Base-by-base conservation (phyloP, 2,888 invertebrate species). In the Sphaerophoria rueppellii region DNA sequence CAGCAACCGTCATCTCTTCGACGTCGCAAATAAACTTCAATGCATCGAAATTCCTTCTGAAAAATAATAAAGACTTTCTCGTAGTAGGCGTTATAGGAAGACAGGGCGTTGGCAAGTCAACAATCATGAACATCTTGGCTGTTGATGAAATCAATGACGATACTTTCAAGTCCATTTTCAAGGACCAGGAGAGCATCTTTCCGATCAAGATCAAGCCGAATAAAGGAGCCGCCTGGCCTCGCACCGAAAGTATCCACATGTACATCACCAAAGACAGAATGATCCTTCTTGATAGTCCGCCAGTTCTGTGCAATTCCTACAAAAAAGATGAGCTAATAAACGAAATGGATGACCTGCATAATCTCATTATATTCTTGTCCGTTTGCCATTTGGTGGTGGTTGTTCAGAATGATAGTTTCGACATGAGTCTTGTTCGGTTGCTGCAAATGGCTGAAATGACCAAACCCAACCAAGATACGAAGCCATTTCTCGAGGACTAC, bases 61-160 rank as follows among this genome's bases (percentile, higher is more conserved):
- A 91, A 76, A 87, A 86, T 6, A 95, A 95, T 88, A 95, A 95
- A 57, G 97, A 98, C 89, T 99, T 97, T 91, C 92, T 97, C 46
- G 98, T 98, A 14, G 95, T 99, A 57, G 98, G 98, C 6, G 92
- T 95, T 43, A 92, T 95, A 76, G 95, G 99, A 0, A 92, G 94
- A 2, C 98, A 98, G 92, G 96, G 97, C 40, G 95, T 96, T 5
- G 99, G 99, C 0, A 99, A 99, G 92, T 98, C 98, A 4, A 96
- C 97, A 65, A 93, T 99, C 82, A 92, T 98, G 90, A 98, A 98
- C 88, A 92, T 97, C 54, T 92, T 99, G 50, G 95, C 95, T 3
- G 95, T 95, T 24, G 93, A 93, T 3, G 88, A 88, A 9, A 37
- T 86, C 3, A 83, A 89, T 77, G 88, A 87, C 37, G 88, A 91